Evolutionary conservation across 2,888 invertebrate species (phyloP).

Genomic region (Bellardia bayeri): DNA sequence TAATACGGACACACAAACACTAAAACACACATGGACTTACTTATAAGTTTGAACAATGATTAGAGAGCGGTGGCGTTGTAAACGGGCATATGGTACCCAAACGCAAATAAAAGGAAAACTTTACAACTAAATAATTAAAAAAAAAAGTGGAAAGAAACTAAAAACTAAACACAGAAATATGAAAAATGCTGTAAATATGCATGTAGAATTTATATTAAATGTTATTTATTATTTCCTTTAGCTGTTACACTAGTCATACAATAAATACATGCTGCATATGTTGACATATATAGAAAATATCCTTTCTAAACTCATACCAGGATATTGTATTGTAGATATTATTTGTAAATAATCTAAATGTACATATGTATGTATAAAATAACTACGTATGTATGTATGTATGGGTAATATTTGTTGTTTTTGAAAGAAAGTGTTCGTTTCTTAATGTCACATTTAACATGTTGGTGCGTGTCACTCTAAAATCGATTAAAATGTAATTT

Average conservation of each 20-base stretch:
- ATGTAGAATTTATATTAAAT: neutral
- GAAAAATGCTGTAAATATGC: slow-evolving; percentile 19
- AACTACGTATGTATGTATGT: neutral
- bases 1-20: slow-evolving; percentile 3
- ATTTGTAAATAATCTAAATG: neutral
- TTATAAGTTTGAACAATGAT: slow-evolving; percentile 49
- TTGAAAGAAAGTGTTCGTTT: slow-evolving; percentile 41
- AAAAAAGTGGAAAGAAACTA: neutral
- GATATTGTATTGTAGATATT: neutral
- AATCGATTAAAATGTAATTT: slow-evolving; percentile 82
- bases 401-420: slow-evolving; percentile 27
- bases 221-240: slow-evolving; percentile 8
- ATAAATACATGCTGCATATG: slow-evolving; percentile 23
- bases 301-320: neutral
- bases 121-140: slow-evolving; percentile 19
- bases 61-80: slow-evolving; percentile 25
- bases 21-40: neutral
- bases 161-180: neutral
- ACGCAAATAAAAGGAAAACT: slow-evolving; percentile 35
- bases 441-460: slow-evolving; percentile 35
- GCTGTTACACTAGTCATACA: neutral
- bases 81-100: slow-evolving; percentile 49
- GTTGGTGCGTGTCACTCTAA: slow-evolving; percentile 78
- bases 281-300: slow-evolving; percentile 28
- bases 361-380: neutral